phyloP scores from a whole-genome alignment of 2,888 invertebrate genomes.

The Ormyrus rosae region DNA sequence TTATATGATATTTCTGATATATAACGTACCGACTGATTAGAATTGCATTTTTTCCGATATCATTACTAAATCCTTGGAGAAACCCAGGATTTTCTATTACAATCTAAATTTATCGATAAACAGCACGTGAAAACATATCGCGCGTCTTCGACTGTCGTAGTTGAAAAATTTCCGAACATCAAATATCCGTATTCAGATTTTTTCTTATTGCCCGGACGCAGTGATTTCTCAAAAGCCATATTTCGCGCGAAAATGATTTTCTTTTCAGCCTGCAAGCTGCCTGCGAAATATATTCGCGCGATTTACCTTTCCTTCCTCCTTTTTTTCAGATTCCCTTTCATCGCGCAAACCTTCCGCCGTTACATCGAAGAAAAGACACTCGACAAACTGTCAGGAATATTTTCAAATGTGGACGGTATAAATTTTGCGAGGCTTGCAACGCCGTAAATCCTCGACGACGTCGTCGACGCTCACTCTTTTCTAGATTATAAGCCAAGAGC shows the following conservation, averaged over 20 bases:
- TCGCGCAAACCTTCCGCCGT: constrained; percentile 1
- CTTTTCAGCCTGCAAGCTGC: constrained; percentile 11
- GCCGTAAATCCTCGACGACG: constrained; percentile 6
- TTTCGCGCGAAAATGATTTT: constrained; percentile 25
- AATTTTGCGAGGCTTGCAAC: constrained; percentile 5
- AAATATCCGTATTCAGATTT: constrained; percentile 9
- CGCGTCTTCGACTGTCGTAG: background rate
- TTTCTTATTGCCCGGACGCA: background rate
- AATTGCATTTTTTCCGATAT: too few relatives aligned
- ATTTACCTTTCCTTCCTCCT: constrained; percentile 23
- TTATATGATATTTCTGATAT: too few relatives aligned
- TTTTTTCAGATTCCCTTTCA: background rate
- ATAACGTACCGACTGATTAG: too few relatives aligned
- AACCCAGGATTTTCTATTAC: too few relatives aligned
- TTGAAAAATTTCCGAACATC: background rate
- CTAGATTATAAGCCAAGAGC: background rate
- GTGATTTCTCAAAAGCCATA: constrained; percentile 28
- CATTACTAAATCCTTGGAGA: too few relatives aligned
- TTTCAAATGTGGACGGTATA: constrained; percentile 26
- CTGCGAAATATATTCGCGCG: constrained; percentile 26
- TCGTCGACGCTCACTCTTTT: constrained; percentile 10
- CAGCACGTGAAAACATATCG: background rate
- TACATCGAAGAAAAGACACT: constrained; percentile 27
- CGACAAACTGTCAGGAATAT: constrained; percentile 38
- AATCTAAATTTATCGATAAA: background rate